Base-by-base conservation (phyloP, 2,797 vertebrate genomes). In the Myotis pilosus region DNA sequence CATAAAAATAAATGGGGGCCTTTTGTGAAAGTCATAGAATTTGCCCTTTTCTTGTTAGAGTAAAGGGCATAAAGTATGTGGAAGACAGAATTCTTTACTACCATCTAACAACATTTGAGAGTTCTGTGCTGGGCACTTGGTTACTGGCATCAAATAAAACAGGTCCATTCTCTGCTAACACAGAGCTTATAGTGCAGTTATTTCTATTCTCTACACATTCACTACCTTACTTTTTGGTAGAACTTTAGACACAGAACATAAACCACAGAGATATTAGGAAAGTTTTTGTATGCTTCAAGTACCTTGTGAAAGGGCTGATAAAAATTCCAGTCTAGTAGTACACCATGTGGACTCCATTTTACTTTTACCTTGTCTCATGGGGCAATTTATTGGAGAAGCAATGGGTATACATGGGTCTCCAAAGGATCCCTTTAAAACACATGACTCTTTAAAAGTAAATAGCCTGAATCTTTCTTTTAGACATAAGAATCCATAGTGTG, bases 21-120 rank as follows among this genome's bases (percentile, higher is more conserved):
- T 12, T 55, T 76, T 86, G 23, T 80, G 51, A 89, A 76, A 92
- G 3, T 62, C 68, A 85, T 53, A 94, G 79, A 89, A 96, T 85
- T 84, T 68, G 8, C 62, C 25, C 1, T 62, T 89, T 83, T 47
- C 41, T 38, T 60, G 23, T 9, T 75, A 3, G 62, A 55, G 6
- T 80, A 47, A 94, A 92, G 30, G 33, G 3, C 30, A 53, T 17
- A n/a, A 47, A 11, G 0, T 20, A 69, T 22, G 47, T 81, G 41
- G 38, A 53, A 69, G 28, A 30, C 3, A 87, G 47, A 81, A 79
- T 64, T 74, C 2, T 84, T 53, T 60, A 49, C 69, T 22, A 76
- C 47, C 23, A 62, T n/a, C 23, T 23, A 41, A 66, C 2, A 82
- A 83, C 10, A 68, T 30, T 81, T 85, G 72, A 75, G 68, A 68